Conservation (phyloP, 1,140 invertebrate genomes). For the Marisa cornuarietis region DNA sequence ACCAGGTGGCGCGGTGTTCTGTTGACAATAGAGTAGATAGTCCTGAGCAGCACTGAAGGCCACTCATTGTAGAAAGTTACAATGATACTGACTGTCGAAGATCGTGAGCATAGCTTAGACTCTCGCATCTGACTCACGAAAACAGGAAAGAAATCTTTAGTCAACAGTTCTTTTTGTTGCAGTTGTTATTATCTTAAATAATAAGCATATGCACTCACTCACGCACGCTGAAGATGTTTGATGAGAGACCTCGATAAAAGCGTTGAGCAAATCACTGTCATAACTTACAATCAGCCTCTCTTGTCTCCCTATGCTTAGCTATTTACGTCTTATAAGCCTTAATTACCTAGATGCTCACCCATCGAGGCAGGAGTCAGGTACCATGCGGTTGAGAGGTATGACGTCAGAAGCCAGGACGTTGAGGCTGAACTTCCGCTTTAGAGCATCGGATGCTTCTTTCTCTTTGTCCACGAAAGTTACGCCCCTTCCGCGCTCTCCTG, state of each 20-base stretch:
- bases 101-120: background rate
- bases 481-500: conserved; percentile 45
- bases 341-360: no score
- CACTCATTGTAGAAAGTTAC: conserved; percentile 99
- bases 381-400: conserved; percentile 48
- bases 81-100: conserved; percentile 84
- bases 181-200: no score
- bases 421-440: conserved; percentile 34
- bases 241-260: no score
- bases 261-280: no score
- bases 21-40: conserved; percentile 87
- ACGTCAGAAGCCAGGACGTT: conserved; percentile 48
- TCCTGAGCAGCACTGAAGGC: conserved; percentile 85
- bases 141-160: no score
- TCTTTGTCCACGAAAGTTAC: conserved; percentile 41
- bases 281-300: no score
- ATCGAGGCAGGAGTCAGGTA: conserved; percentile 49
- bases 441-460: conserved; percentile 20
- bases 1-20: conserved; percentile 80
- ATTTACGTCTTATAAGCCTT: no score
- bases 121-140: no score
- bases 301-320: no score
- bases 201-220: no score
- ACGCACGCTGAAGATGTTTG: no score
- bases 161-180: no score